Evolutionary conservation across 2,113 vertebrate species (phyloP).

Genomic region (Panthera leo): DNA sequence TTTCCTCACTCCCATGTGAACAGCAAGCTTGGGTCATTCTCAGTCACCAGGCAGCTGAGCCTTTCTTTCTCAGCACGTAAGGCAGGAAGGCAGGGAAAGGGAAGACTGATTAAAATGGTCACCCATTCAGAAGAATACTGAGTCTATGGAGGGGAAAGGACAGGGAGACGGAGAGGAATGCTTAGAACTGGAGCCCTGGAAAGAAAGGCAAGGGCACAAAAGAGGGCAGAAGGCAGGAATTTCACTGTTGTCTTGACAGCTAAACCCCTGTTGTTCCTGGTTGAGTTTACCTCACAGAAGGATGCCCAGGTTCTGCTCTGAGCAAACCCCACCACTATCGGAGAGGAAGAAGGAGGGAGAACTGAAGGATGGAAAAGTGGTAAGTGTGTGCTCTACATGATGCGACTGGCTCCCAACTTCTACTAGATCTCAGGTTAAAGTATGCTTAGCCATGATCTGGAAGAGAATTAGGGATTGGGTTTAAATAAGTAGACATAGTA

Average conservation of each 20-base stretch:
- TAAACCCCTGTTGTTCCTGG: neutral
- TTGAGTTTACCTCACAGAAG: slow-evolving; percentile 44
- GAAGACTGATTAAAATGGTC: slow-evolving; percentile 62
- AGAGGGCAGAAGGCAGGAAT: neutral
- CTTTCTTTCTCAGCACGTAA: neutral
- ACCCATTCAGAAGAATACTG: slow-evolving; percentile 33
- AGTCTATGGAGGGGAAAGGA: slow-evolving; percentile 20
- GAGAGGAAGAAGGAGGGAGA: neutral
- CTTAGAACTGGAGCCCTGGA: neutral
- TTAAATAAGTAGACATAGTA: neutral
- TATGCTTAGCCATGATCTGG: neutral
- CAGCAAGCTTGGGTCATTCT: slow-evolving; percentile 1
- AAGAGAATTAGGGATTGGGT: neutral
- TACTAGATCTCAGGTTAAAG: neutral
- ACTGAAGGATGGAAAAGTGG: neutral
- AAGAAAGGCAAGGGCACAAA: slow-evolving; percentile 36
- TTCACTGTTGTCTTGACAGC: slow-evolving; percentile 57
- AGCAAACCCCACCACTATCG: neutral
- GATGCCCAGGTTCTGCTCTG: slow-evolving; percentile 22
- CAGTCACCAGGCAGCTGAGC: neutral
- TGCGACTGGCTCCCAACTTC: neutral
- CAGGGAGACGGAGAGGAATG: neutral
- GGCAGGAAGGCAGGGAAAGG: neutral
- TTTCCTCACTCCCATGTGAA: slow-evolving; percentile 11
- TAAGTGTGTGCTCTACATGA: neutral